A percentile compares a stretch with the other conserved stretches of the same genome.
Conservation (phyloP, 1,140 invertebrate genomes). For the Drosophila azteca region DNA sequence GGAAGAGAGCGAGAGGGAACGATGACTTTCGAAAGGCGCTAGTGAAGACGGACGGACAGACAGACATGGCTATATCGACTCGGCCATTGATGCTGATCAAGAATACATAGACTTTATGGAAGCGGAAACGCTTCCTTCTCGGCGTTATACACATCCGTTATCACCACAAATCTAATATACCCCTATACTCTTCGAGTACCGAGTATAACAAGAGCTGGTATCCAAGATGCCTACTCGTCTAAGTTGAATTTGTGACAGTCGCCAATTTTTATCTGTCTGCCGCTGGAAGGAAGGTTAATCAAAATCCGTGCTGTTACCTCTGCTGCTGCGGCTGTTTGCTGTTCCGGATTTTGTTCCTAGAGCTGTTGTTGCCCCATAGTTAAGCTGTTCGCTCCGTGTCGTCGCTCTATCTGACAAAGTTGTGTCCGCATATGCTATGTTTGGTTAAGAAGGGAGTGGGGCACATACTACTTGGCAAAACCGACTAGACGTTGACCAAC, state of each 20-base stretch:
- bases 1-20: no score
- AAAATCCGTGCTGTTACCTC: constrained; percentile 35
- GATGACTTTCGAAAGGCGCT: no score
- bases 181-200: no score
- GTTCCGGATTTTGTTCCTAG: not conserved
- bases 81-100: no score
- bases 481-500: constrained; percentile 17
- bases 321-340: constrained; percentile 24
- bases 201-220: not conserved
- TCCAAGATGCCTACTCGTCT: not conserved
- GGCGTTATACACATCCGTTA: no score
- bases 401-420: constrained; percentile 58
- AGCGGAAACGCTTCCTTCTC: no score
- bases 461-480: constrained; percentile 22
- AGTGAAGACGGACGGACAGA: no score
- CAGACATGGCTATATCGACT: no score
- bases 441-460: not conserved
- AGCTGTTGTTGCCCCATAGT: constrained; percentile 61
- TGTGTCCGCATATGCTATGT: constrained; percentile 11
- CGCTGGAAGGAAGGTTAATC: constrained; percentile 45
- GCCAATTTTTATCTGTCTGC: constrained; percentile 33
- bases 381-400: constrained; percentile 48
- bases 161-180: no score
- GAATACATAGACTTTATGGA: no score
- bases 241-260: constrained; percentile 29